These are phyloP conservation scores for Dissostichus mawsoni DNA, from an alignment of 2,113 vertebrate genomes.

Conservation along the genomic window DNA sequence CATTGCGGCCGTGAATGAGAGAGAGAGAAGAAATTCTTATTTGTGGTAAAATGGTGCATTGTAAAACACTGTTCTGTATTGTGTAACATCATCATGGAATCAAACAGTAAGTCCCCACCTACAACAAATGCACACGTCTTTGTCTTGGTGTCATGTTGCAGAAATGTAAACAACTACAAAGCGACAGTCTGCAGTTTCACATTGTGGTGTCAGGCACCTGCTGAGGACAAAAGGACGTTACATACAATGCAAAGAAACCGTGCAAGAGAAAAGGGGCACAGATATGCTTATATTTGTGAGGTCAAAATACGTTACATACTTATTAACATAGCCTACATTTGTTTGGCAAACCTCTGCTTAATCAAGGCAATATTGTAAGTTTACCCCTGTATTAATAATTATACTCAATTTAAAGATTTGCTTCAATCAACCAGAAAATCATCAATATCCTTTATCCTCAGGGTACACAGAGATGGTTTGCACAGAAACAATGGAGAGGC, in stretches of 20 bases:
- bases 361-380: constrained; percentile 2
- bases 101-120: background rate
- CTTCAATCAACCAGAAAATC: constrained; percentile 9
- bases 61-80: background rate
- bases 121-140: constrained; percentile 1
- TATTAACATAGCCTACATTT: background rate
- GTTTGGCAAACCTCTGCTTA: background rate
- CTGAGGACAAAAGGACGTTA: constrained; percentile 43
- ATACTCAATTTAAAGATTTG: background rate
- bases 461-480: constrained; percentile 8
- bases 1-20: constrained; percentile 1
- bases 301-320: background rate
- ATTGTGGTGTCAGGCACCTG: constrained; percentile 28
- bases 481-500: background rate
- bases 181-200: constrained; percentile 18
- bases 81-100: background rate
- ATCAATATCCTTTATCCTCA: constrained; percentile 7
- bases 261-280: background rate
- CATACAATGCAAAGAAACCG: background rate
- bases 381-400: background rate
- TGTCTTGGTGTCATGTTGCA: constrained; percentile 9
- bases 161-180: constrained; percentile 27
- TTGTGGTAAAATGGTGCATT: background rate
- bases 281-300: constrained; percentile 8
- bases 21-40: constrained; percentile 1